Base-by-base conservation (phyloP, 2,797 vertebrate species). In the Poecilia gillii region DNA sequence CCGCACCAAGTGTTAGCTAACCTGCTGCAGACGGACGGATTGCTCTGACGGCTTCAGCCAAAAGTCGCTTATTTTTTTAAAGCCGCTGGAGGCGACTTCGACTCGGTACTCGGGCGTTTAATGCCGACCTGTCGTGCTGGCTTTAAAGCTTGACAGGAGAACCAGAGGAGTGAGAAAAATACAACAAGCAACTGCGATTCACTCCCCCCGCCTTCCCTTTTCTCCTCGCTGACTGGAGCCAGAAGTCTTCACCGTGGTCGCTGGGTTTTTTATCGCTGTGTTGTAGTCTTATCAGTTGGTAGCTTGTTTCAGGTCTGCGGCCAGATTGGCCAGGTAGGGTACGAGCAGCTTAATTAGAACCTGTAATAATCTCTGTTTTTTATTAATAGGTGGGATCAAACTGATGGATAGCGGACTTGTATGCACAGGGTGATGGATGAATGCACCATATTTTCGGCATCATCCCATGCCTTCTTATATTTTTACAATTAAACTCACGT, bases 1-100 rank as follows among this genome's bases (percentile, higher is more conserved):
- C 86, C 88, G 76, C 85, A 73, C 90, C 85, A 78, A 94, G 89
- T 80, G 89, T 90, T 94, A 93, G 93, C 93, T 93, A 93, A 94
- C 91, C 93, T 92, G 92, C 91, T 86, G 93, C 84, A 92, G 86
- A 88, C 90, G 80, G 85, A 88, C 88, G 85, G 86, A 92, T 72
- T 87, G 80, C 89, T 84, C 71, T 80, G 8, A 75, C 84, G 84
- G 84, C 84, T 84, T 71, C 70, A 79, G 77, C 78, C 85, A 70
- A 83, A 75, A 84, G 57, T 78, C 74, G 78, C 25, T 57, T 57
- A 4, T 13, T 28, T 57, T 41, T 76, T 64, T 64, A 76, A 81
- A 87, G 80, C 66, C 39, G 76, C 62, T 31, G 46, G 23, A 28
- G 57, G 62, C 78, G 75, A 75, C 74, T 77, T 80, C 16, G 53